Conservation (phyloP, 23 tunicate species). For the Aplidium turbinatum region DNA sequence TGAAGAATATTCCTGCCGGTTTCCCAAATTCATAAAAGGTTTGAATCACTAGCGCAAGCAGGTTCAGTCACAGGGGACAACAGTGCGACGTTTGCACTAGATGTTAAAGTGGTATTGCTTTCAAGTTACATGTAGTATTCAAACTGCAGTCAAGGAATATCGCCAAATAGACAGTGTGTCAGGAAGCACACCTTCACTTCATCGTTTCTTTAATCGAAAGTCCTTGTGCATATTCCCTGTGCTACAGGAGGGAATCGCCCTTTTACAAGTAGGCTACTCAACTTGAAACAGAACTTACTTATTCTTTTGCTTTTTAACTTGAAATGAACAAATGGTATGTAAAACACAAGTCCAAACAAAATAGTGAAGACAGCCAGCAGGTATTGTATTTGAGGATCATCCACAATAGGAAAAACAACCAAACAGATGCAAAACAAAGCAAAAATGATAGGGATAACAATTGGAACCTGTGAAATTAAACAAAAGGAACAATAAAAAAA, state of each 20-base stretch:
- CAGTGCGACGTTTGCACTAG: too few relatives aligned
- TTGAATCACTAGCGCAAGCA: too few relatives aligned
- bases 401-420: slow-evolving; percentile 77
- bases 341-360: slow-evolving; percentile 76
- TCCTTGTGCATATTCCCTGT: neutral
- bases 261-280: neutral
- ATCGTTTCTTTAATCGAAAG: too few relatives aligned
- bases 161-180: too few relatives aligned
- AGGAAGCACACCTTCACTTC: too few relatives aligned
- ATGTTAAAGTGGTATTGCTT: too few relatives aligned
- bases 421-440: slow-evolving; percentile 48
- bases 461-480: slow-evolving; percentile 72
- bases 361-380: slow-evolving; percentile 59
- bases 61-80: too few relatives aligned
- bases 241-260: neutral
- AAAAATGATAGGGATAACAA: slow-evolving; percentile 80
- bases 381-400: slow-evolving; percentile 79
- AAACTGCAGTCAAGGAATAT: too few relatives aligned
- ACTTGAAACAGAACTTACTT: slow-evolving; percentile 62
- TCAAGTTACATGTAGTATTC: too few relatives aligned
- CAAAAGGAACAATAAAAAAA: slow-evolving; percentile 56
- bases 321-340: slow-evolving; percentile 82
- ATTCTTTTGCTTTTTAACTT: slow-evolving; percentile 49
- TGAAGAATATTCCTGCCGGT: too few relatives aligned
- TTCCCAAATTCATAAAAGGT: too few relatives aligned